Evolutionary conservation across 2,797 vertebrate species (phyloP), one percentile per base, ranked within the genome.

Genomic region (Characodon lateralis): DNA sequence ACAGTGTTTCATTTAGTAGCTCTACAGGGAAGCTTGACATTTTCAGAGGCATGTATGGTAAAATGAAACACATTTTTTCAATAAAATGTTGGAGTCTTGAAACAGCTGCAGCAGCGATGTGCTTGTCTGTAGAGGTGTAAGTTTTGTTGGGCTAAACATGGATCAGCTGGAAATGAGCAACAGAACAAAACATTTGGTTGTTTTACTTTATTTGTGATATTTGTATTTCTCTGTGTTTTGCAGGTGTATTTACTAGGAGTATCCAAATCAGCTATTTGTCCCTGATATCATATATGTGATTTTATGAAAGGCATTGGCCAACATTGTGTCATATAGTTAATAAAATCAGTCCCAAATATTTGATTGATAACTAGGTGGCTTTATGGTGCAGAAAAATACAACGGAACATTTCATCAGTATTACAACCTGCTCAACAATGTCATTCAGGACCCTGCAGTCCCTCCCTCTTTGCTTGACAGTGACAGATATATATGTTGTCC

Each of bases 1-100:
- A 35, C 70, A 72, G 59, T 70, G 69, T 83, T 81, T 75, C 0
- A 65, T 79, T 87, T 61, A 73, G 28, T 20, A 50, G 35, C 59
- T 80, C 46, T 59, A 18, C 69, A 63, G 35, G 24, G 59, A 74
- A 72, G 14, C 24, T 20, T 39, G 26, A 80, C 46, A 9, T 28
- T 63, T 50, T 22, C 53, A 56, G 16, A 43, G 74, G 50, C 51
- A 46, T 22, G 24, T 28, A 7, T 51, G 26, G 58, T 56, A 43
- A 75, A 61, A 63, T 73, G 24, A 16, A 0, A 50, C 55, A 61
- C 12, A 35, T 20, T 69, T 69, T 65, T 39, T 39, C 13, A 2
- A 20, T 28, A 61, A n/a, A 61, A 56, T 20, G 31, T 63, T n/a
- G 5, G 6, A 46, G 39, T 22, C 39, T 10, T 28, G n/a, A 9